A percentile compares a stretch with the other conserved stretches of the same genome.
Conservation (phyloP, 1,140 invertebrate species). For the Scaptomyza hsui region DNA sequence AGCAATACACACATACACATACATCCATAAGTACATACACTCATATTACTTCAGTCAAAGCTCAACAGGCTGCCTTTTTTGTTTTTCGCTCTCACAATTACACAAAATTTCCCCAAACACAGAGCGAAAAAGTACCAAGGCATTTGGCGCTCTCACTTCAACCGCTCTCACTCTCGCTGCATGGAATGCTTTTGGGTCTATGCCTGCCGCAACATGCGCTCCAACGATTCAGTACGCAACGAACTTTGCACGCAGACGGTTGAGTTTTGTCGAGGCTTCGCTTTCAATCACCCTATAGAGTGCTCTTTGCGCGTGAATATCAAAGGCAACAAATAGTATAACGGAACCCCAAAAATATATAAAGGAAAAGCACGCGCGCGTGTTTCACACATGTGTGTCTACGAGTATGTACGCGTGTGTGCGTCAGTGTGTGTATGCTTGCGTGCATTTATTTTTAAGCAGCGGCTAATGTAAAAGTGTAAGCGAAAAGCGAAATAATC, state of each 20-base stretch:
- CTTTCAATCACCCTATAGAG: not conserved
- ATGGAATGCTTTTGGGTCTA: conserved; percentile 7
- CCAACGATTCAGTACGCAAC: conserved; percentile 62
- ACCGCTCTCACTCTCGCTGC: conserved; percentile 11
- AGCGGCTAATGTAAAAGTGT: conserved; percentile 45
- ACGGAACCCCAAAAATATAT: conserved; percentile 45
- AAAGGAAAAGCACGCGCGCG: conserved; percentile 62
- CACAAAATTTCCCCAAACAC: conserved; percentile 66
- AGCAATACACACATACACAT: conserved; percentile 15
- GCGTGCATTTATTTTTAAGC: conserved; percentile 71
- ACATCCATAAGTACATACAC: too few species aligned
- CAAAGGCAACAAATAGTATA: conserved; percentile 10
- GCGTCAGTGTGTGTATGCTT: conserved; percentile 34
- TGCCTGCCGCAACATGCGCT: conserved; percentile 71
- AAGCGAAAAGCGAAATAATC: conserved; percentile 55
- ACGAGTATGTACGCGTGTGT: conserved; percentile 5
- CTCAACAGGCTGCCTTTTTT: conserved; percentile 74
- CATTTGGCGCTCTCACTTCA: not conserved
- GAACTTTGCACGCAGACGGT: conserved; percentile 69
- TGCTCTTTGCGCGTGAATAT: conserved; percentile 31
- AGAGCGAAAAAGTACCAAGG: conserved; percentile 29
- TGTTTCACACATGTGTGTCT: conserved; percentile 54
- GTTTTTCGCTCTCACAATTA: conserved; percentile 28
- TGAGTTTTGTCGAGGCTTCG: conserved; percentile 19
- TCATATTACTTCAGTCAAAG: conserved; percentile 15